phyloP scores from a whole-genome alignment of 2,888 invertebrate genomes.

The Sesia apiformis region DNA sequence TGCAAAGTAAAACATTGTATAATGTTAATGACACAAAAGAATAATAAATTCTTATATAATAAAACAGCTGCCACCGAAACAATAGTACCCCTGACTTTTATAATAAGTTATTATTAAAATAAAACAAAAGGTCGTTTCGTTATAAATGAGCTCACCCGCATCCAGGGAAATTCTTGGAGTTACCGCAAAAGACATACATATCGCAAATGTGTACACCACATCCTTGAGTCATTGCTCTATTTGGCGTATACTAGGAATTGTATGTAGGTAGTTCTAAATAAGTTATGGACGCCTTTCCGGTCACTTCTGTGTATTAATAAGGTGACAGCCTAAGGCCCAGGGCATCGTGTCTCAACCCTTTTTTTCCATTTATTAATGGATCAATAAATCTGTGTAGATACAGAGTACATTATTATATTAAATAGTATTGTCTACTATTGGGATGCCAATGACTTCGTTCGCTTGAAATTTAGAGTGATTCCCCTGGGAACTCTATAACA shows the following conservation, averaged over 20 bases:
- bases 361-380: too few species aligned
- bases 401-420: too few species aligned
- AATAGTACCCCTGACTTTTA: neutral
- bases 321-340: too few species aligned
- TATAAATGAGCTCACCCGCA: constrained; percentile 52
- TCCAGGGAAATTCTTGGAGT: constrained; percentile 20
- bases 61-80: neutral
- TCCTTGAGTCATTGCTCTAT: constrained; percentile 28
- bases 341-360: too few species aligned
- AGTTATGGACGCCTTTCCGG: neutral
- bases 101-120: neutral
- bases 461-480: too few species aligned
- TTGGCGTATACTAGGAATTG: neutral
- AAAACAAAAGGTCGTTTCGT: neutral
- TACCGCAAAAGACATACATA: neutral
- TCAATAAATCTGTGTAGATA: too few species aligned
- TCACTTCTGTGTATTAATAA: neutral
- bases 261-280: neutral
- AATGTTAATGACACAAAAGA: too few species aligned
- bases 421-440: too few species aligned
- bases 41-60: neutral
- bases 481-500: too few species aligned
- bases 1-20: too few species aligned
- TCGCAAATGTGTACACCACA: constrained; percentile 11
- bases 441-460: too few species aligned